Evolutionary conservation across 2,797 vertebrate species (phyloP), one percentile per base, ranked within the genome.

Genomic region (Trematomus bernacchii): DNA sequence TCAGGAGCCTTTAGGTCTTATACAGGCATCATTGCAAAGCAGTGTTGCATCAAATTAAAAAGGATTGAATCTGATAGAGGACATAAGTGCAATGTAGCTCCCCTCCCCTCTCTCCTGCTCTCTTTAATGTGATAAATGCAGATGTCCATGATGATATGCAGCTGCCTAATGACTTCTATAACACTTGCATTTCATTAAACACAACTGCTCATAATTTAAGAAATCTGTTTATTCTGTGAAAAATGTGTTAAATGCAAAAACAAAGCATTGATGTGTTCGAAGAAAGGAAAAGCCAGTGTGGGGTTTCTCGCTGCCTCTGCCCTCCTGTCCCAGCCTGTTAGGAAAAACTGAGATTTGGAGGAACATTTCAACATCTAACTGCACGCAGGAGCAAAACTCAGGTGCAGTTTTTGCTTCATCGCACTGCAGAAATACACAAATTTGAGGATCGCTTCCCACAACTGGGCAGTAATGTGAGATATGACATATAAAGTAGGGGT

Each of bases 391-490:
- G 74, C 70, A 60, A 37, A 66, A 66, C 62, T 75, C 66, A 72
- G 55, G 76, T 47, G 15, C 46, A 51, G 64, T 37, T 13, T 13
- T 33, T 44, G 58, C 80, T 85, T 80, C 82, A 71, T 6, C 6
- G 27, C 77, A 77, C 78, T 52, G 5, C 21, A 66, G 47, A 58
- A 63, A 58, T 58, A 55, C 59, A 60, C 47, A 62, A 30, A 79
- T 80, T 50, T 65, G 69, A 73, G 60, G 50, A 77, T 79, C 66
- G 10, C 66, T 30, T 69, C 70, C 79, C 71, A 58, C 76, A 58
- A 79, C 65, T 44, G 67, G 65, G 58, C 75, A 52, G 60, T 79
- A 85, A 80, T 74, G 77, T 82, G 66, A 85, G 85, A 84, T 73
- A 40, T 76, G 70, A 77, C 73, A 84, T 80, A 82, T 75, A 84